Conservation (phyloP, 2,113 vertebrate genomes). For the Psettodes erumei region DNA sequence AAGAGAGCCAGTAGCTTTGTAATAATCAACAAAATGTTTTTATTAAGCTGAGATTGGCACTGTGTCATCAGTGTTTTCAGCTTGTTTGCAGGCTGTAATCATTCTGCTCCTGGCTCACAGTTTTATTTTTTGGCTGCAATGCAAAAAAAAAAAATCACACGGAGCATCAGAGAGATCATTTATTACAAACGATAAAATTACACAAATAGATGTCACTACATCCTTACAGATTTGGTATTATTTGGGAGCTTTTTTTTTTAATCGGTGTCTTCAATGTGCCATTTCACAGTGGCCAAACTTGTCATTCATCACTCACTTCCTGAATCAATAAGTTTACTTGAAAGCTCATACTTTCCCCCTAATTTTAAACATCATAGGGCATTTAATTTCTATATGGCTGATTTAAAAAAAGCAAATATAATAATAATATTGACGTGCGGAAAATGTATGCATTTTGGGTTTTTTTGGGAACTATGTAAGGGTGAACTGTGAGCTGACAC, state of each 20-base stretch:
- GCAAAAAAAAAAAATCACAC: conserved; percentile 57
- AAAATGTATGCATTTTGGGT: neutral
- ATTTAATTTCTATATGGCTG: too few relatives aligned
- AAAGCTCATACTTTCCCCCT: neutral
- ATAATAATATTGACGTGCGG: neutral
- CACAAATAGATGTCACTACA: conserved; percentile 53
- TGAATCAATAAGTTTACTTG: conserved; percentile 5
- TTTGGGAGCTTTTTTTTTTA: conserved; percentile 21
- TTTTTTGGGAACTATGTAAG: neutral
- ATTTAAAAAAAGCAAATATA: too few relatives aligned
- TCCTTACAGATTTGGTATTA: conserved; percentile 36
- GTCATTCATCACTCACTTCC: conserved; percentile 16
- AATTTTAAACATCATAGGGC: neutral
- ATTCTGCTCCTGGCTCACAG: conserved; percentile 65
- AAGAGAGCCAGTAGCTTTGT: conserved; percentile 47
- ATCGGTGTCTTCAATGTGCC: conserved; percentile 28
- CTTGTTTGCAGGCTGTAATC: conserved; percentile 70
- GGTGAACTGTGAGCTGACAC: conserved; percentile 1
- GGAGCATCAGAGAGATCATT: conserved; percentile 53
- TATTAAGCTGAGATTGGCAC: conserved; percentile 56
- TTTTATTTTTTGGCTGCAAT: conserved; percentile 67
- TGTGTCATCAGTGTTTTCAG: conserved; percentile 58
- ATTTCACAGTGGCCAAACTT: conserved; percentile 30
- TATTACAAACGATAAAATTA: conserved; percentile 62
- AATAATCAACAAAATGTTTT: conserved; percentile 55